Conservation (phyloP, 2,888 invertebrate genomes). For the Acheta domesticus region DNA sequence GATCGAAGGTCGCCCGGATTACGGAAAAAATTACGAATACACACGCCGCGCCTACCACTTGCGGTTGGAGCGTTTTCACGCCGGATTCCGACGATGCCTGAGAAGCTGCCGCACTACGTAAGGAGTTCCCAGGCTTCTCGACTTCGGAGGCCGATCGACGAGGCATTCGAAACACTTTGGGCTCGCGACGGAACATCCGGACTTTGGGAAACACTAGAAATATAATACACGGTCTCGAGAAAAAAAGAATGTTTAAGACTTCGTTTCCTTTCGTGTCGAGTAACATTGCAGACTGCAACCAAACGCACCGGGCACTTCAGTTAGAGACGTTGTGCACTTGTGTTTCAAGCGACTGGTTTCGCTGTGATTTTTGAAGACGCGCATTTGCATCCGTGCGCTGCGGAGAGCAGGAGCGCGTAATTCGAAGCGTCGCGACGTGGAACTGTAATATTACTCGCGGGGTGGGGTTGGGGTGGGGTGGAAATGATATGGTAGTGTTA, state of each 20-base stretch:
- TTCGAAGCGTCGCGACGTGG: background rate
- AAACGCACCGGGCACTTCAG: background rate
- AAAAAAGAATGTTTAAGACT: too few species aligned
- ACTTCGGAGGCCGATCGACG: background rate
- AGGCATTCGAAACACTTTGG: slow-evolving; percentile 3
- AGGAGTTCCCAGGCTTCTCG: slow-evolving; percentile 1
- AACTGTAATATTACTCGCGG: too few species aligned
- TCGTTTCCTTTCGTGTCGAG: too few species aligned
- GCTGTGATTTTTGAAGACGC: background rate
- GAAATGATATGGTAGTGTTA: background rate
- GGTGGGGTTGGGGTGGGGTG: too few species aligned
- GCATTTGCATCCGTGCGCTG: background rate
- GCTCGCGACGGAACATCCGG: background rate
- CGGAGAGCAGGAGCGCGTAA: background rate
- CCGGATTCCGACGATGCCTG: background rate
- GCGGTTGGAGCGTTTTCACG: slow-evolving; percentile 6
- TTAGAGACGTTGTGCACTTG: background rate
- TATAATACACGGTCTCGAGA: background rate
- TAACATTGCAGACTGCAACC: too few species aligned
- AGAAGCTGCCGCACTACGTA: background rate
- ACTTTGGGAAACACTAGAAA: background rate
- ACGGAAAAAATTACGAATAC: background rate
- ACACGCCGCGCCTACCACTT: background rate
- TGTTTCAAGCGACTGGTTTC: background rate
- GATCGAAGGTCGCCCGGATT: background rate